phyloP scores from a whole-genome alignment of 2,888 invertebrate genomes.

The Aromia moschata region DNA sequence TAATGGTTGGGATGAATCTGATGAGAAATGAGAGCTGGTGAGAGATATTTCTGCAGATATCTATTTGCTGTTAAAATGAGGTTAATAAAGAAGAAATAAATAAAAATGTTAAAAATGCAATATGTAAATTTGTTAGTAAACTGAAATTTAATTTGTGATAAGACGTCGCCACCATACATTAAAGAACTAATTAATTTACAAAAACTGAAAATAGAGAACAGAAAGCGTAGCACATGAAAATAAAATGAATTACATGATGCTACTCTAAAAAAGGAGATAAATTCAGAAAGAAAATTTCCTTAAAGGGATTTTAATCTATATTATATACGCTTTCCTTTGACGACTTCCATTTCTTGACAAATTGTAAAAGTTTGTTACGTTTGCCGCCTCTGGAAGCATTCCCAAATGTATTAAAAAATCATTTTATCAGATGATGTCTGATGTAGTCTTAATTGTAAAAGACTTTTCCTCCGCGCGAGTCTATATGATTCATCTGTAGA shows the following conservation, averaged over 20 bases:
- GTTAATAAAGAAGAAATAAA: no score
- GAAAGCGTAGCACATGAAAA: background rate
- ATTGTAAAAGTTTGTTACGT: constrained; percentile 33
- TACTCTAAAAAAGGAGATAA: constrained; percentile 19
- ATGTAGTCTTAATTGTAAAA: constrained; percentile 27
- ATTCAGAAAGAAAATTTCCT: constrained; percentile 35
- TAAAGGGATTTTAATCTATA: constrained; percentile 45
- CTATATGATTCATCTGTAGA: constrained; percentile 27
- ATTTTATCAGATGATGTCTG: constrained; percentile 28
- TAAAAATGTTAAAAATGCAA: no score
- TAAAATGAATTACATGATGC: constrained; percentile 6
- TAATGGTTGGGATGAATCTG: no score
- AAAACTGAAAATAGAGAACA: no score
- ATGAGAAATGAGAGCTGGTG: no score
- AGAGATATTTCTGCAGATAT: no score
- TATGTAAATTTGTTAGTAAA: no score
- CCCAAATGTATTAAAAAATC: constrained; percentile 28
- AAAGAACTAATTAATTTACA: no score
- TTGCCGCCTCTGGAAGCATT: constrained; percentile 21
- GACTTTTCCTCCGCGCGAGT: constrained; percentile 14
- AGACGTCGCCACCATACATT: no score
- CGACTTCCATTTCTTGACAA: constrained; percentile 42
- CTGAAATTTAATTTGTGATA: no score
- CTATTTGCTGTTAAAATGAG: no score
- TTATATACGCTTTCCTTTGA: constrained; percentile 41